These are phyloP conservation scores for Lapara coniferarum DNA, from an alignment of 2,888 invertebrate genomes.

Conservation along the genomic window DNA sequence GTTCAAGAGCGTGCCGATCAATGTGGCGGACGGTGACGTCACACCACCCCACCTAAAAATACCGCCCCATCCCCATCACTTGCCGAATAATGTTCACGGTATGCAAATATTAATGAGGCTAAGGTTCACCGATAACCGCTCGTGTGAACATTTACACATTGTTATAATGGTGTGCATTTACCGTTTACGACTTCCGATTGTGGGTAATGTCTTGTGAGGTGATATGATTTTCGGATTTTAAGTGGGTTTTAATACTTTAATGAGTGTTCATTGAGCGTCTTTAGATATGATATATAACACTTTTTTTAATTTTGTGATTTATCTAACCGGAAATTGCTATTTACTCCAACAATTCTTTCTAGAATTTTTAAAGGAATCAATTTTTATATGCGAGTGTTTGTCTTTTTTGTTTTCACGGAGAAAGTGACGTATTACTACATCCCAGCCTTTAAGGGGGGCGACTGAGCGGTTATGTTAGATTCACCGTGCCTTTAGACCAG, in stretches of 20 bases:
- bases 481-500: too few species aligned
- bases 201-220: slow-evolving; percentile 4
- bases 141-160: slow-evolving; percentile 9
- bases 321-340: too few species aligned
- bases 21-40: slow-evolving; percentile 8
- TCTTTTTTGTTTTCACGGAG: too few species aligned
- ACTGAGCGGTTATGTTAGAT: too few species aligned
- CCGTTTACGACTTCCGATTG: not conserved
- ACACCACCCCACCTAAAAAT: slow-evolving; percentile 6
- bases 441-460: too few species aligned
- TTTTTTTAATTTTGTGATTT: too few species aligned
- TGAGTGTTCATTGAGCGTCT: not conserved
- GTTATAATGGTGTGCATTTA: not conserved
- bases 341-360: too few species aligned
- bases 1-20: slow-evolving; percentile 17
- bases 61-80: not conserved
- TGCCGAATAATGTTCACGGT: slow-evolving; percentile 1
- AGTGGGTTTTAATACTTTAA: not conserved
- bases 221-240: not conserved
- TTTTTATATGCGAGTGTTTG: too few species aligned
- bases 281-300: too few species aligned
- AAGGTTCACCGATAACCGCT: slow-evolving; percentile 12
- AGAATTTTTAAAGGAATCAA: too few species aligned
- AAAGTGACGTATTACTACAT: too few species aligned
- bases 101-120: slow-evolving; percentile 11